Evolutionary conservation across 2,888 invertebrate genomes (phyloP).

Genomic region (Chrysomela aeneicollis): DNA sequence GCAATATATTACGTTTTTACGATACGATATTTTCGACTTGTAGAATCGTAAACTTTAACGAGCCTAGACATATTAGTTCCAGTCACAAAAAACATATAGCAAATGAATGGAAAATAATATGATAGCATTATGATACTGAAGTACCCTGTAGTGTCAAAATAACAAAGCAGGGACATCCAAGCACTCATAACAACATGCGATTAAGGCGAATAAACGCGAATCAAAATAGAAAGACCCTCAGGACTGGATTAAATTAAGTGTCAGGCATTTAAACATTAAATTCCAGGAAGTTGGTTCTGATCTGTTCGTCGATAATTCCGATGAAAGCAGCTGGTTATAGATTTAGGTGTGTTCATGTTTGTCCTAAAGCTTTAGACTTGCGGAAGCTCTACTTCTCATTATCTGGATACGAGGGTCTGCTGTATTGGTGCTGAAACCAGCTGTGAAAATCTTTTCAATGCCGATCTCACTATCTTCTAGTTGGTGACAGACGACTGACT

Average conservation of each 20-base stretch:
- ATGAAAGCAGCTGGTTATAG: slow-evolving; percentile 60
- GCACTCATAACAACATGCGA: not conserved
- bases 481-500: too few relatives aligned
- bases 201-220: not conserved
- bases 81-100: slow-evolving; percentile 1
- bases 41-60: slow-evolving; percentile 28
- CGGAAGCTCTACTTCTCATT: slow-evolving; percentile 49
- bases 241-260: slow-evolving; percentile 2
- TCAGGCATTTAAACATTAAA: slow-evolving; percentile 51
- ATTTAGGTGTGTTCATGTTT: slow-evolving; percentile 63
- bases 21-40: slow-evolving; percentile 26
- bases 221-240: slow-evolving; percentile 2
- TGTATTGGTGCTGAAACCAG: too few relatives aligned
- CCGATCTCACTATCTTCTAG: too few relatives aligned
- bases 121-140: not conserved
- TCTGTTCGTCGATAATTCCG: slow-evolving; percentile 60
- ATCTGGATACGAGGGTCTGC: slow-evolving; percentile 51
- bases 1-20: slow-evolving; percentile 32
- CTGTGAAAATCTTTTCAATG: too few relatives aligned
- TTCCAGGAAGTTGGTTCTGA: slow-evolving; percentile 58
- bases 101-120: slow-evolving; percentile 1
- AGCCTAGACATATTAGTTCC: slow-evolving; percentile 21
- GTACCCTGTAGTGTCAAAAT: not conserved
- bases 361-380: slow-evolving; percentile 62
- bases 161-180: not conserved